Conservation (phyloP, 2,888 invertebrate species). For the Cryptocheilus praepositus region DNA sequence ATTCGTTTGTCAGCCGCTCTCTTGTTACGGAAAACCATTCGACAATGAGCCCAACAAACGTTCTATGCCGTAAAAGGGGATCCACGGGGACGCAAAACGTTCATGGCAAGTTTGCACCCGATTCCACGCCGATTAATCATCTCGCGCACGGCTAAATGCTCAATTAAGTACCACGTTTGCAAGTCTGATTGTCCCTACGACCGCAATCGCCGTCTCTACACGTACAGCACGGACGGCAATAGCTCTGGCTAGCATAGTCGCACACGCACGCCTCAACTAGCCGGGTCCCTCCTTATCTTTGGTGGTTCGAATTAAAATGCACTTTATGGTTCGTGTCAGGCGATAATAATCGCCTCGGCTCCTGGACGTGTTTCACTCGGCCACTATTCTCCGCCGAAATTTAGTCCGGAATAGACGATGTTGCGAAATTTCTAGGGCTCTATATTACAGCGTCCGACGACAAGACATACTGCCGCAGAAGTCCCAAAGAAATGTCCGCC, state of each 20-base stretch:
- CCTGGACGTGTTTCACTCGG: neutral
- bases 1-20: neutral
- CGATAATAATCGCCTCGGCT: constrained; percentile 52
- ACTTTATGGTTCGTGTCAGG: constrained; percentile 58
- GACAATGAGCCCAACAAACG: constrained; percentile 29
- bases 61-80: neutral
- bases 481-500: too few relatives aligned
- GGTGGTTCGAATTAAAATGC: constrained; percentile 56
- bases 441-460: too few relatives aligned
- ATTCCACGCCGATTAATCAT: constrained; percentile 64
- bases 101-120: constrained; percentile 27
- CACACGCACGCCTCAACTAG: constrained; percentile 23
- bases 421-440: neutral
- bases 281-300: constrained; percentile 35
- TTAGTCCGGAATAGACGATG: constrained; percentile 1
- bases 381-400: neutral
- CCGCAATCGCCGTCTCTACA: constrained; percentile 29
- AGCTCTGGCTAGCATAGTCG: constrained; percentile 5
- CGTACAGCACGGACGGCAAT: constrained; percentile 8
- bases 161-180: constrained; percentile 67
- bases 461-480: too few relatives aligned
- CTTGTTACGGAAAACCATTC: too few relatives aligned
- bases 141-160: constrained; percentile 55
- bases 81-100: neutral
- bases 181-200: constrained; percentile 66